phyloP scores from a whole-genome alignment of 2,888 invertebrate genomes.

The Metalampra italica region DNA sequence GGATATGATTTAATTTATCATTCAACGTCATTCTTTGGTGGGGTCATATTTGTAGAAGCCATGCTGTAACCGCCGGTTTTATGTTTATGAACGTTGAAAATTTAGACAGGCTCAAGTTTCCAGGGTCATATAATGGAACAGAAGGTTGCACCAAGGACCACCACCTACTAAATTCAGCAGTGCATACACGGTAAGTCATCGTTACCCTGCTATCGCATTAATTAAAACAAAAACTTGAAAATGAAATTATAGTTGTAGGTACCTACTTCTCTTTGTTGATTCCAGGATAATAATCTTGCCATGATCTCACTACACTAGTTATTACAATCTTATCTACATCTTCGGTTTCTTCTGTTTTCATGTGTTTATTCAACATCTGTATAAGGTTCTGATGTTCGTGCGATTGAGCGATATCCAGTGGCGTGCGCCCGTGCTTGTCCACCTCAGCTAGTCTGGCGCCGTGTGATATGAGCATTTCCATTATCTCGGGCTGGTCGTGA shows the following conservation, averaged over 20 bases:
- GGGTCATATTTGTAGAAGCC: too few species aligned
- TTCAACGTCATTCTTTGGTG: too few species aligned
- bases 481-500: constrained; percentile 73
- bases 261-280: constrained; percentile 51
- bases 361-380: constrained; percentile 56
- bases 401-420: constrained; percentile 71
- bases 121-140: too few species aligned
- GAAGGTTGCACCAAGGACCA: too few species aligned
- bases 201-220: too few species aligned
- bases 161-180: too few species aligned
- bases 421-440: constrained; percentile 71
- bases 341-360: constrained; percentile 32
- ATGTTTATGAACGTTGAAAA: too few species aligned
- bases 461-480: constrained; percentile 72
- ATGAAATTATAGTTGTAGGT: not conserved
- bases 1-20: too few species aligned
- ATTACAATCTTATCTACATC: constrained; percentile 28
- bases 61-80: too few species aligned
- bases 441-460: constrained; percentile 70
- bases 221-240: too few species aligned
- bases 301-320: constrained; percentile 37
- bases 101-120: too few species aligned
- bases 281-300: constrained; percentile 76
- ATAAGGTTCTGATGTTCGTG: constrained; percentile 71
- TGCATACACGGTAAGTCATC: too few species aligned